Evolutionary conservation across 2,888 invertebrate species (phyloP).

Genomic region (Sarcophaga variegata): DNA sequence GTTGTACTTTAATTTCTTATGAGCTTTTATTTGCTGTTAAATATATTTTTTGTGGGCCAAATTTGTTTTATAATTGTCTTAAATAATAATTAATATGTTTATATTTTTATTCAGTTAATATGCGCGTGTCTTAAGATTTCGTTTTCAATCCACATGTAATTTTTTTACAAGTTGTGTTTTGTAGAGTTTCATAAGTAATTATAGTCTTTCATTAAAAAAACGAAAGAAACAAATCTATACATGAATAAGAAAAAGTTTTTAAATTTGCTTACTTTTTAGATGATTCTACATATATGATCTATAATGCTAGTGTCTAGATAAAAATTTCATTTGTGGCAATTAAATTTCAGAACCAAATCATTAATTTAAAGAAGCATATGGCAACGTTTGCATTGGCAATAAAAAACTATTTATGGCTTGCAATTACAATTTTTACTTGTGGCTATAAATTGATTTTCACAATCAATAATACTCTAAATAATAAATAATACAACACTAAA

Average conservation of each 20-base stretch:
- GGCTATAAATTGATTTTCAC: too few relatives aligned
- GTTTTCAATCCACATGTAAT: conserved; percentile 16
- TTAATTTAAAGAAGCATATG: too few relatives aligned
- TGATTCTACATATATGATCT: too few relatives aligned
- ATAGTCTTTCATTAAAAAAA: neutral
- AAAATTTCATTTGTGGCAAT: too few relatives aligned
- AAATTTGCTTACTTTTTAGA: neutral
- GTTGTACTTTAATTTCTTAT: neutral
- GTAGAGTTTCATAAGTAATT: conserved; percentile 18
- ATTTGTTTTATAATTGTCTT: conserved; percentile 1
- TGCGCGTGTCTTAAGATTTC: conserved; percentile 12
- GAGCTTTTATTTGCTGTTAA: neutral
- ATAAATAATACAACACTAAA: too few relatives aligned
- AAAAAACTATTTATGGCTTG: too few relatives aligned
- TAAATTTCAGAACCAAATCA: too few relatives aligned
- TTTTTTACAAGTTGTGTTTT: neutral
- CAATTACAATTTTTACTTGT: too few relatives aligned
- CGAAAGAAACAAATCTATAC: neutral
- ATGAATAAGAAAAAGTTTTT: conserved; percentile 9
- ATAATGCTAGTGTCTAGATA: too few relatives aligned
- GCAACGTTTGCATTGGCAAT: too few relatives aligned
- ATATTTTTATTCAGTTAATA: neutral
- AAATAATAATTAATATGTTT: conserved; percentile 7
- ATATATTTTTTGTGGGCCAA: neutral
- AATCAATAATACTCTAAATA: too few relatives aligned